A percentile compares a stretch with the other conserved stretches of the same genome.
phyloP scores from a whole-genome alignment of 2,797 vertebrate genomes.

The Muraenolepis orangiensis region DNA sequence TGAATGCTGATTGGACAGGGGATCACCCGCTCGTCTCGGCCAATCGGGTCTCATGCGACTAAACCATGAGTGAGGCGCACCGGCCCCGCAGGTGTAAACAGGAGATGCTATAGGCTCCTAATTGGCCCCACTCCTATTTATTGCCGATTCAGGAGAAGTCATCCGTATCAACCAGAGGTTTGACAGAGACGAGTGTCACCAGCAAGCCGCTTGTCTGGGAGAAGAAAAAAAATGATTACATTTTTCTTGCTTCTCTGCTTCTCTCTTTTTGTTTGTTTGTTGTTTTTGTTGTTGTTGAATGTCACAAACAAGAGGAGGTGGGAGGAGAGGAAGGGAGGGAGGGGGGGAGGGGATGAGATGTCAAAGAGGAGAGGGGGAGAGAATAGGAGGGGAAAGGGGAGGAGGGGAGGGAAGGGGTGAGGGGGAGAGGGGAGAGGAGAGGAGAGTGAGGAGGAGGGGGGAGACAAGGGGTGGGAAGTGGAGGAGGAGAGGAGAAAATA shows the following conservation, averaged over 20 bases:
- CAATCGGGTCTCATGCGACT: conserved; percentile 39
- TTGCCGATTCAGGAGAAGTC: no score
- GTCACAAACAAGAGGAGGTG: not conserved
- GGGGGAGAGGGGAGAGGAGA: not conserved
- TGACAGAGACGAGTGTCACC: no score
- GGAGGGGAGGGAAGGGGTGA: not conserved
- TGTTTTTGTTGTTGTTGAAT: no score
- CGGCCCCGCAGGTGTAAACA: conserved; percentile 29
- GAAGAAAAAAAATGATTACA: no score
- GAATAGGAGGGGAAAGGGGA: not conserved
- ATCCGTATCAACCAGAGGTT: no score
- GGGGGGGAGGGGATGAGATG: not conserved
- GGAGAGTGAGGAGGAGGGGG: not conserved
- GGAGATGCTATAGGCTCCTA: conserved; percentile 37
- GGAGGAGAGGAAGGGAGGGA: not conserved
- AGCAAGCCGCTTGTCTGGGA: no score
- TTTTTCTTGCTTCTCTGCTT: not conserved
- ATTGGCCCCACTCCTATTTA: conserved; percentile 35
- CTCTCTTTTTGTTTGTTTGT: no score
- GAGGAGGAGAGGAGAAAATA: not conserved
- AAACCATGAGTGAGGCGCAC: conserved; percentile 37
- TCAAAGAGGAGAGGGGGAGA: not conserved
- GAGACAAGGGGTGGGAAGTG: not conserved
- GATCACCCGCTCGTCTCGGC: no score
- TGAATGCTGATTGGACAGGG: not conserved